Evolutionary conservation across 1,140 invertebrate species (phyloP).

Genomic region (Centruroides vittatus): DNA sequence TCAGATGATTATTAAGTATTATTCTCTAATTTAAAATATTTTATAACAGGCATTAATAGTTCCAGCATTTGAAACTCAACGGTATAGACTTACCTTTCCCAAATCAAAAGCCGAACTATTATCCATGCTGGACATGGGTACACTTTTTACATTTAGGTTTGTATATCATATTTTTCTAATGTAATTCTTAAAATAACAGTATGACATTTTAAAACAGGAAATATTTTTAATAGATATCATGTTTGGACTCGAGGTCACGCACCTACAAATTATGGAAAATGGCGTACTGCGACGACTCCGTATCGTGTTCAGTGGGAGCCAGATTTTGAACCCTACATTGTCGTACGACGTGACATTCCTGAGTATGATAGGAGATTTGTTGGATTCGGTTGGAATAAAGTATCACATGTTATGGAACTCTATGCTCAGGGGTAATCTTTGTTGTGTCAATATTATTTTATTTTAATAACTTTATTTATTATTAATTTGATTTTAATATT

Average conservation of each 20-base stretch:
- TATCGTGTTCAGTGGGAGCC: conserved; percentile 79
- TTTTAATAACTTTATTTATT: too few species aligned
- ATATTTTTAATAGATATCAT: conserved; percentile 33
- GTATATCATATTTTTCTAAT: neutral
- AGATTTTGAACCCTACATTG: conserved; percentile 86
- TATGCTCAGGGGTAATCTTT: conserved; percentile 48
- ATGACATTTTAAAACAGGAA: too few species aligned
- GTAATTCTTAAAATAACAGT: too few species aligned
- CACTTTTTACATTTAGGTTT: conserved; percentile 66
- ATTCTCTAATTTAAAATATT: neutral
- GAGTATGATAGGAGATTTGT: conserved; percentile 76
- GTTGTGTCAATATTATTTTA: too few species aligned
- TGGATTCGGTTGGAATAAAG: conserved; percentile 95
- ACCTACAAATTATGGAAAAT: conserved; percentile 70
- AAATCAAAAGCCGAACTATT: conserved; percentile 62
- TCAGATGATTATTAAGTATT: too few species aligned
- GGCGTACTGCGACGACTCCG: conserved; percentile 59
- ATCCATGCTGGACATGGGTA: conserved; percentile 53
- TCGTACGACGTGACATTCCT: conserved; percentile 60
- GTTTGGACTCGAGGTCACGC: conserved; percentile 63
- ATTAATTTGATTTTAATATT: too few species aligned
- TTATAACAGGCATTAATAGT: conserved; percentile 44
- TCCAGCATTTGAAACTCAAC: conserved; percentile 81
- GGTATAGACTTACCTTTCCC: conserved; percentile 67
- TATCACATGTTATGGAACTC: conserved; percentile 77